Base-by-base conservation (phyloP, 2,797 vertebrate species). In the Halcyon leucocephala region DNA sequence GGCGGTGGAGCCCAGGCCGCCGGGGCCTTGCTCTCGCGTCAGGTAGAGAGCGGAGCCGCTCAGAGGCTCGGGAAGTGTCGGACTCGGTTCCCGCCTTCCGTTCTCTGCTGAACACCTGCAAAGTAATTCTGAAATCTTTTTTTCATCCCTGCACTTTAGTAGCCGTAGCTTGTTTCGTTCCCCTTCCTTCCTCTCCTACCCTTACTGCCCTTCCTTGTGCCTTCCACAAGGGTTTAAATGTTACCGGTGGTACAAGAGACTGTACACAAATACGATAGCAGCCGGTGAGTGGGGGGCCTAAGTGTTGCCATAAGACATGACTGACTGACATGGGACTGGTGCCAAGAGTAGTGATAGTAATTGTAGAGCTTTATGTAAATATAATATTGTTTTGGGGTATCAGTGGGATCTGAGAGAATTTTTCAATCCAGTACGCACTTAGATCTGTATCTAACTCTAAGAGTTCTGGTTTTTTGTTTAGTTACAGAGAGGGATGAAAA, bases 131-230 rank as follows among this genome's bases (percentile, higher is more conserved):
- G 62, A 71, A 72, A 39, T 54, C 41, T 42, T 44, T 0, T 0
- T 90, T 31, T 22, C 61, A 1, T 20, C 31, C 39, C 35, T 25
- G 28, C 17, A 0, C 19, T 87, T 62, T 1, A 1, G 14, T 82
- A 91, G 60, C 4, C 4, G 5, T 39, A 48, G 37, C 29, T 73
- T 37, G 48, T 2, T 51, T 33, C 74, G 4, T 18, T 21, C 8
- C 8, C 4, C 1, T 1, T 12, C 39, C 31, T 15, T 12, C 8
- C 4, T 2, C 2, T 12, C 39, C 55, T 41, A 5, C 17, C 12
- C 10, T 24, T 44, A 3, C 15, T 42, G 31, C 42, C 48, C 7
- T 2, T 3, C 57, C 5, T 8, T 51, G 9, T 33, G 41, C 46
- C 22, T 39, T 41, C 17, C 37, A 5, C 42, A 51, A 18, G 19